Conservation (phyloP, 2,888 invertebrate genomes). For the Hyalella azteca region DNA sequence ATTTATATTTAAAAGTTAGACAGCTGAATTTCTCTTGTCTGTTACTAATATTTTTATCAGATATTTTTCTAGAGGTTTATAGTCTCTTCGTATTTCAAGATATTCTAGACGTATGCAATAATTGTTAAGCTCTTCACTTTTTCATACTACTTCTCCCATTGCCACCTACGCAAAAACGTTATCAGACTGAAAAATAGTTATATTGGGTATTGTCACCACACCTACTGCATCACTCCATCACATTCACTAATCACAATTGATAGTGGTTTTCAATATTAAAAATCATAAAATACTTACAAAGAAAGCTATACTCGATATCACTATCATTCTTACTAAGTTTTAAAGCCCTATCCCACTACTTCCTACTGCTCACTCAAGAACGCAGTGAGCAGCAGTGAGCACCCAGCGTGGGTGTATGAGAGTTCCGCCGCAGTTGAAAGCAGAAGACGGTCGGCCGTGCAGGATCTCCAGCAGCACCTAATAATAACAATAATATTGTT, state of each 20-base stretch:
- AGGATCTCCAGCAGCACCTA: background rate
- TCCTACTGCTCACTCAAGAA: background rate
- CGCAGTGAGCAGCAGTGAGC: background rate
- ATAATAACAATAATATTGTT: too few species aligned
- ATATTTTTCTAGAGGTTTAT: too few species aligned
- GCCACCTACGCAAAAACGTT: too few species aligned
- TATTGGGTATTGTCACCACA: background rate
- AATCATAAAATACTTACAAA: background rate
- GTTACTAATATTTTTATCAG: too few species aligned
- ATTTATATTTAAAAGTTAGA: background rate
- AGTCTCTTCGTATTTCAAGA: too few species aligned
- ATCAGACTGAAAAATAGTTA: background rate
- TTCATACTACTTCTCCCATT: too few species aligned
- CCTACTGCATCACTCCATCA: background rate
- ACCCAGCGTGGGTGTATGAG: background rate
- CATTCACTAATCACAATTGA: background rate
- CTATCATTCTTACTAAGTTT: background rate
- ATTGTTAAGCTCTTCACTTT: too few species aligned
- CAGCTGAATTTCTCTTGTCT: background rate
- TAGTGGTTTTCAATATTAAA: background rate
- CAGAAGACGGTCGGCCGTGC: background rate
- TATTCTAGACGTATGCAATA: too few species aligned
- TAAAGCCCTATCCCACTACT: background rate
- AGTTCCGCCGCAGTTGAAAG: background rate
- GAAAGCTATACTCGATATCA: background rate